Base-by-base conservation (phyloP, 2,888 invertebrate species). In the Megamerina dolium region DNA sequence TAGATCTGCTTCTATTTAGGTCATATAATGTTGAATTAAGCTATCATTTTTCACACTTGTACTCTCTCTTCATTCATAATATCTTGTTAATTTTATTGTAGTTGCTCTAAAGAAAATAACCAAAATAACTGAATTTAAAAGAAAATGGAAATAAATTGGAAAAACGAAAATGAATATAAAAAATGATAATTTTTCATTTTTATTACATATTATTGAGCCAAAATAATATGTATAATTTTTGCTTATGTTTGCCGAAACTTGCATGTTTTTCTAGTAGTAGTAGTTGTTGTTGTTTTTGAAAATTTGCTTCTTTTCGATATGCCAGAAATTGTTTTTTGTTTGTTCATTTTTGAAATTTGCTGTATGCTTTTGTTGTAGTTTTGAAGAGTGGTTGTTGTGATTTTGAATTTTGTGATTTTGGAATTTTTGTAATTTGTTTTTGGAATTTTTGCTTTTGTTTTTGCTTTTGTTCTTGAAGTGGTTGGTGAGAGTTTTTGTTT, bases 201-300 rank as follows among this genome's bases (percentile, higher is more conserved):
- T n/a, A n/a, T n/a, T n/a, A n/a, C n/a, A n/a, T n/a, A n/a, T n/a
- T n/a, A 26, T 30, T 10, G 8, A 40, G 18, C 20, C 18, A 16
- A 35, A 30, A 40, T 21, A 39, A n/a, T n/a, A 45, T 37, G 23
- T 26, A 30, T 20, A 41, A 35, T 38, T 52, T 53, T n/a, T n/a
- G n/a, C n/a, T n/a, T n/a, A n/a, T 50, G 53, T 46, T 49, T 52
- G 54, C 54, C 54, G 55, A 56, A 56, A 56, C 52, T 56, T 51
- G 53, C 43, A 45, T 48, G 39, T 40, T 33, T 23, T 20, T 46
- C 35, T 14, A n/a, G n/a, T n/a, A n/a, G 17, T 43, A 33, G 35
- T n/a, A n/a, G n/a, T n/a, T n/a, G n/a, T 46, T 34, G 23, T 30
- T 41, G n/a, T 42, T 33, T 23, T 39, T 29, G 21, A 44, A 14